Percentiles rank a stretch among this genome's conserved stretches.
These are phyloP conservation scores for Ciconia boyciana DNA, from an alignment of 2,113 vertebrate species.

Conservation along the genomic window DNA sequence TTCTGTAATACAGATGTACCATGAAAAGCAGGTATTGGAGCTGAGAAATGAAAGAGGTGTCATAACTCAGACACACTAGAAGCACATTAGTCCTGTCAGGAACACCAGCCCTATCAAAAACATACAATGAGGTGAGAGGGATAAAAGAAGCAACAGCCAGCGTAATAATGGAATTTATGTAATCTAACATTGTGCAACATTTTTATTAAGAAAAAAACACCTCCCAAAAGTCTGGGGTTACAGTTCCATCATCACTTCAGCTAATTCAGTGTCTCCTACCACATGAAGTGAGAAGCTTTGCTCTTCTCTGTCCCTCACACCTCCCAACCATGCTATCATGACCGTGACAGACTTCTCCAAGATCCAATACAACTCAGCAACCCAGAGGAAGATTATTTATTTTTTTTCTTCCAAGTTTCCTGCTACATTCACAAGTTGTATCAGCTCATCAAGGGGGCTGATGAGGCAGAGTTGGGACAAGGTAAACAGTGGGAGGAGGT, in stretches of 20 bases:
- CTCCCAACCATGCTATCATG: background rate
- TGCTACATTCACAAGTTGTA: background rate
- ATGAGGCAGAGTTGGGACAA: background rate
- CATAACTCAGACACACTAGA: background rate
- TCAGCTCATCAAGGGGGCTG: background rate
- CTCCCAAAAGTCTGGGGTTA: background rate
- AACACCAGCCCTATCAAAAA: background rate
- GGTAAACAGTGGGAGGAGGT: background rate
- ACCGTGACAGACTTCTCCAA: background rate
- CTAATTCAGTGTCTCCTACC: background rate
- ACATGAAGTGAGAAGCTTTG: background rate
- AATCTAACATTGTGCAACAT: background rate
- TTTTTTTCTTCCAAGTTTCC: background rate
- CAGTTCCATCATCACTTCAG: background rate
- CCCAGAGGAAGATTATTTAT: background rate
- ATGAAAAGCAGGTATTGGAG: background rate
- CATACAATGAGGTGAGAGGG: background rate
- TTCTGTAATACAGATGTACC: background rate
- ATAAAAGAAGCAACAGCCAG: background rate
- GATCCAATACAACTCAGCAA: background rate
- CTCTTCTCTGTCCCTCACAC: background rate
- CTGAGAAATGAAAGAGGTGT: background rate
- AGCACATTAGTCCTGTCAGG: background rate
- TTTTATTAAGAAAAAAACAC: background rate
- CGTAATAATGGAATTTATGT: background rate